These are phyloP conservation scores for Plectropomus leopardus DNA, from an alignment of 2,113 vertebrate genomes.

Conservation along the genomic window DNA sequence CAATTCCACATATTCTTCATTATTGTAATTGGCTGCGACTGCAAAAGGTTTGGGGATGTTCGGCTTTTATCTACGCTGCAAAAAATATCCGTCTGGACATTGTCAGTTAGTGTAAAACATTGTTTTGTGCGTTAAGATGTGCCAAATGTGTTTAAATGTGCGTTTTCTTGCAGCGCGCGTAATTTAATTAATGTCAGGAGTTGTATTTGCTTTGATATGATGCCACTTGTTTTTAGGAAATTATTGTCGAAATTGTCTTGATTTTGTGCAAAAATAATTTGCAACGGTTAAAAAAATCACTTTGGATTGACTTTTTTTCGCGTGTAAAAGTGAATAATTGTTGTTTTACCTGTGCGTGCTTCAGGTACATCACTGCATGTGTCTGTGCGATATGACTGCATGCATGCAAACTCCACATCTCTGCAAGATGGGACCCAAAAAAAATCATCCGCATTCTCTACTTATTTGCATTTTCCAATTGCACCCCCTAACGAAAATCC, in stretches of 20 bases:
- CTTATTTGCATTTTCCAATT: slow-evolving; percentile 5
- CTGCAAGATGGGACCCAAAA: too few species aligned
- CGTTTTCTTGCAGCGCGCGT: background rate
- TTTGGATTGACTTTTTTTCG: background rate
- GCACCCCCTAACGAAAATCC: slow-evolving; percentile 10
- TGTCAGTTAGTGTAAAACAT: background rate
- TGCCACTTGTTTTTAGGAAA: background rate
- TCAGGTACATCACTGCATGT: background rate
- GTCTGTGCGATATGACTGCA: background rate
- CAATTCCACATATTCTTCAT: slow-evolving; percentile 49
- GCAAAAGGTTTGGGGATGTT: slow-evolving; percentile 49
- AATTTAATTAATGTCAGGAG: background rate
- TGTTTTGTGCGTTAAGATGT: background rate
- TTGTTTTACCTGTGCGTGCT: background rate
- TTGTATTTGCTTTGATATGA: background rate
- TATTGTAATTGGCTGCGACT: slow-evolving; percentile 56
- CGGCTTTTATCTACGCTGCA: slow-evolving; percentile 46
- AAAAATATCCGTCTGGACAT: slow-evolving; percentile 16
- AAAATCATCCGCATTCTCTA: background rate
- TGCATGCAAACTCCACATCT: background rate
- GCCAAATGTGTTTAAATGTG: background rate
- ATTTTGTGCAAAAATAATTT: background rate
- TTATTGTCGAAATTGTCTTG: background rate
- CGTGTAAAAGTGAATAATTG: background rate
- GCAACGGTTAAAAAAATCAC: background rate